Evolutionary conservation across 2,888 invertebrate species (phyloP).

Genomic region (Rhimphoctona megacephalus): DNA sequence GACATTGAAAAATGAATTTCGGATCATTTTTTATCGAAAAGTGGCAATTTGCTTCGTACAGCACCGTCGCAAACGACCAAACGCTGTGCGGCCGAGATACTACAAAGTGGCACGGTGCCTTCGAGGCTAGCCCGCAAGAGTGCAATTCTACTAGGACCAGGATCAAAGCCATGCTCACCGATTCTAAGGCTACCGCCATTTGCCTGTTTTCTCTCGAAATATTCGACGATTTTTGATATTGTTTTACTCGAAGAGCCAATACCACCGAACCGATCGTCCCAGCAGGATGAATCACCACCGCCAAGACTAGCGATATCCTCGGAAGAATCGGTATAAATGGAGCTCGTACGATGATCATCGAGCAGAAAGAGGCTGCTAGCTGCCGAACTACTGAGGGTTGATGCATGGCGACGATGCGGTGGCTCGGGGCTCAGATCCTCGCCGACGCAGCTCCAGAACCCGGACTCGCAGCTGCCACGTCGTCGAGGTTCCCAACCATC

Average conservation of each 20-base stretch:
- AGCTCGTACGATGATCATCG: slow-evolving; percentile 90
- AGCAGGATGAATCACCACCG: slow-evolving; percentile 90
- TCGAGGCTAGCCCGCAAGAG: slow-evolving; percentile 82
- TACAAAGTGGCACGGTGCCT: slow-evolving; percentile 85
- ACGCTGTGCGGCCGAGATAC: slow-evolving; percentile 87
- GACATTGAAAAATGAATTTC: slow-evolving; percentile 44
- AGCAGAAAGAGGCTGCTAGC: slow-evolving; percentile 87
- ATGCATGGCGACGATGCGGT: slow-evolving; percentile 82
- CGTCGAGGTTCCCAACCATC: slow-evolving; percentile 87
- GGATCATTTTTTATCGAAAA: slow-evolving; percentile 91
- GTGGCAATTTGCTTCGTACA: slow-evolving; percentile 93
- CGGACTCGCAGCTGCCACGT: slow-evolving; percentile 94
- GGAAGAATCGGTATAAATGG: slow-evolving; percentile 94
- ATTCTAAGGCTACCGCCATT: slow-evolving; percentile 81
- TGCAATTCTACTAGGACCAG: slow-evolving; percentile 79
- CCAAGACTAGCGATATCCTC: slow-evolving; percentile 94
- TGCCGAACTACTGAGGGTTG: slow-evolving; percentile 85
- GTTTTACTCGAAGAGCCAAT: slow-evolving; percentile 85
- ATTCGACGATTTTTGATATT: slow-evolving; percentile 94
- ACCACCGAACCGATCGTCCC: slow-evolving; percentile 89
- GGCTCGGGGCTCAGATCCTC: slow-evolving; percentile 88
- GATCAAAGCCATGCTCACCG: slow-evolving; percentile 78
- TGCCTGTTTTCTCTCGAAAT: slow-evolving; percentile 91
- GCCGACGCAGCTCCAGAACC: slow-evolving; percentile 95
- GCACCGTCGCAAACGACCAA: slow-evolving; percentile 94